Base-by-base conservation (phyloP, 2,888 invertebrate species). In the Beris chalybata region DNA sequence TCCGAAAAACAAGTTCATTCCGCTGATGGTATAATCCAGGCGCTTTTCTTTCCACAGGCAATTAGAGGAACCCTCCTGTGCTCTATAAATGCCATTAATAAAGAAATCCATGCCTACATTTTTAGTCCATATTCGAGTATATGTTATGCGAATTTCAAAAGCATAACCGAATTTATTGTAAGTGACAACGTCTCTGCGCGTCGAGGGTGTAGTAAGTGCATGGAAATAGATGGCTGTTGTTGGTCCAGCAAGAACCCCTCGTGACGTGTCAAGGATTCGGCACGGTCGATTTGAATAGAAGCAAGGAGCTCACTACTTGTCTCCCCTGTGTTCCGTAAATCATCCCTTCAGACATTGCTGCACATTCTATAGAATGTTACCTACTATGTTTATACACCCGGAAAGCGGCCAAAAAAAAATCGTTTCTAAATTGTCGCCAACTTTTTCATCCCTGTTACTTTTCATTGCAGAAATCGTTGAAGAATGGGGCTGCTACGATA, bases 381-480 rank as follows among this genome's bases (percentile, higher is more conserved):
- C 5, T 13, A 9, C 52, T 22, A 30, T 11, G 53, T 47, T 15
- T 22, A 4, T 50, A 15, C 11, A 22, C 50, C 50, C 50, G 38
- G 38, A 38, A 38, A 5, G 7, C 38, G 9, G 3, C 9, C n/a
- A 32, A 9, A 9, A 38, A 38, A 38, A 38, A 38, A 38, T 38
- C 38, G 9, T 44, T 44, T 22, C 13, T 31, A 32, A 32, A 32
- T 31, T 31, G 22, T 52, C 43, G 43, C 38, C 52, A 61, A 52
- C 38, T 15, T 59, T 65, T 61, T 30, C 47, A 54, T 55, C 50
- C 47, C n/a, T 58, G 31, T 50, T 29, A 5, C 3, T 65, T 66
- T 57, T 64, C 64, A 32, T 85, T 85, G 5, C 84, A 87, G 88
- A 88, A 83, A 85, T 86, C 72, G 87, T 88, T 66, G 84, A 86